Evolutionary conservation across 2,797 vertebrate species (phyloP), one percentile per base, ranked within the genome.

Genomic region (Pristis pectinata): DNA sequence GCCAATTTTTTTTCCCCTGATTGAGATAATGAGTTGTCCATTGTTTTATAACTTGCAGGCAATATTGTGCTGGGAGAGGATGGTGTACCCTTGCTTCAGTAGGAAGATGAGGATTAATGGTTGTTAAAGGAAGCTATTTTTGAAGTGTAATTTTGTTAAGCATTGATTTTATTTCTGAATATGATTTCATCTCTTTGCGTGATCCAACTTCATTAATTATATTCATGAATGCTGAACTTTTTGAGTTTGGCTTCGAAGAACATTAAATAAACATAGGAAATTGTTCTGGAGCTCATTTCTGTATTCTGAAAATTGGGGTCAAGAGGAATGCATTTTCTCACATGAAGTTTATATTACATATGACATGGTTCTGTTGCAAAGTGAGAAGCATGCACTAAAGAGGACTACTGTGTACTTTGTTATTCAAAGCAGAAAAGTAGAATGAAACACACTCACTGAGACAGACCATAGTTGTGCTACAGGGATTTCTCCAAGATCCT

Each of bases 121-220:
- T 64, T 87, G 34, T 37, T 22, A 91, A 10, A 37, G 85, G 59
- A 91, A 61, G 17, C 59, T 64, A 59, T 64, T 79, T 77, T 91
- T 41, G 59, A 64, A 91, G 59, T 37, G 85, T 64, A 91, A 89
- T 89, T 64, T 89, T 64, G 34, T 87, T 15, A 87, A 34, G 83
- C 83, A 64, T 19, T 37, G 10, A 59, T 87, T 87, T 91, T 61
- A 37, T 37, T 37, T 64, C 85, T 91, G 85, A n/a, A 91, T 37
- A 34, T 64, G 59, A 91, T 91, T 59, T 37, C 59, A 64, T 64
- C 85, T 37, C 59, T 89, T 89, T 91, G 59, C 61, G 64, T 91
- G 59, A 10, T 64, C 59, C 56, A 61, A 64, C 85, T 89, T 89
- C 59, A 37, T 91, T 91, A 64, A 91, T 91, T 91, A 64, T 37